These are phyloP conservation scores for Melinaea menophilus DNA, from an alignment of 2,888 invertebrate genomes.

Conservation along the genomic window DNA sequence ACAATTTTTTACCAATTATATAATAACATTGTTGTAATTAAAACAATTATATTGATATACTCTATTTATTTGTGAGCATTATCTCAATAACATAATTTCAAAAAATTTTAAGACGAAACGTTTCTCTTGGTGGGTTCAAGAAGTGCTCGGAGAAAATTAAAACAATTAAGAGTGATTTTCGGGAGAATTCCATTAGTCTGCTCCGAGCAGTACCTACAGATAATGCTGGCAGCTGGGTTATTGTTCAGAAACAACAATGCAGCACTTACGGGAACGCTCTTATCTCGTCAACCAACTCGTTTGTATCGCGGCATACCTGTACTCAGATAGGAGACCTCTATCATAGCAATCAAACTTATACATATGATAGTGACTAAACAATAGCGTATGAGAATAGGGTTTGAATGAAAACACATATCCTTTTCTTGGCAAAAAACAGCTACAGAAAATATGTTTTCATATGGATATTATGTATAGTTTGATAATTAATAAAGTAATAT, in stretches of 20 bases:
- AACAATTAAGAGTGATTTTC: constrained; percentile 59
- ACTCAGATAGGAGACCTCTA: not conserved
- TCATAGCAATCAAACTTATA: constrained; percentile 16
- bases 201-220: constrained; percentile 49
- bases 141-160: constrained; percentile 47
- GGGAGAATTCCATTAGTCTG: constrained; percentile 59
- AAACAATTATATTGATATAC: too few species aligned
- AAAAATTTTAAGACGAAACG: not conserved
- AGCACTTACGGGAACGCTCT: constrained; percentile 57
- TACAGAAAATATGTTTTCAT: too few species aligned
- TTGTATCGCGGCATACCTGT: constrained; percentile 41
- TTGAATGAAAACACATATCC: not conserved
- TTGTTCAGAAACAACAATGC: constrained; percentile 62
- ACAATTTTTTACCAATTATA: too few species aligned
- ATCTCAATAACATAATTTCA: too few species aligned
- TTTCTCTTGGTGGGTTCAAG: not conserved
- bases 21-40: too few species aligned
- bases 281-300: constrained; percentile 65
- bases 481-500: too few species aligned
- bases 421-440: too few species aligned
- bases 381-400: not conserved
- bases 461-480: too few species aligned
- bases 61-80: too few species aligned
- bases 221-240: constrained; percentile 59
- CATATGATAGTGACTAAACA: not conserved